Evolutionary conservation across 2,113 vertebrate genomes (phyloP).

Genomic region (Romanogobio albipinnatus): DNA sequence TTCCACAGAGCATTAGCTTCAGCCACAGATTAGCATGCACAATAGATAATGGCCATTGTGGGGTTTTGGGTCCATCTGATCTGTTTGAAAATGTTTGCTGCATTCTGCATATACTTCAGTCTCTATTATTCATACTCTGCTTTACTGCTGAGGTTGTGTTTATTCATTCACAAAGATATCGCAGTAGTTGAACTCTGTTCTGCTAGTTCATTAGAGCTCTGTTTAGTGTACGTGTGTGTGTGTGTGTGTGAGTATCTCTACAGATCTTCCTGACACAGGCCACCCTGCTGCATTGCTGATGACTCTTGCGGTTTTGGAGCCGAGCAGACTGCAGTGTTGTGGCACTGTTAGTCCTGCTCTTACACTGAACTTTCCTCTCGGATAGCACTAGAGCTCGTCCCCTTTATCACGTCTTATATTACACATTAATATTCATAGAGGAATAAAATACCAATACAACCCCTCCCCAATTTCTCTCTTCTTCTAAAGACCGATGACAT

Average conservation of each 20-base stretch:
- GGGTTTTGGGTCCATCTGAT: neutral
- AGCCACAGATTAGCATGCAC: neutral
- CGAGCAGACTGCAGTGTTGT: constrained; percentile 25
- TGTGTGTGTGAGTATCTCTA: constrained; percentile 27
- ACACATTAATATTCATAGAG: constrained; percentile 50
- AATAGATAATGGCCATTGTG: neutral
- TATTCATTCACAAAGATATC: neutral
- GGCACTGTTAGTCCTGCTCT: constrained; percentile 26
- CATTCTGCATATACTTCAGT: neutral
- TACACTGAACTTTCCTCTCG: constrained; percentile 6
- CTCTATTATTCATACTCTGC: neutral
- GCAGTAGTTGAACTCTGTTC: neutral
- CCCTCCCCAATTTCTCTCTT: constrained; percentile 18
- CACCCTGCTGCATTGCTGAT: constrained; percentile 42
- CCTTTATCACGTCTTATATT: constrained; percentile 36
- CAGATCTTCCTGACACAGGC: constrained; percentile 39
- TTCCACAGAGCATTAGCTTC: neutral
- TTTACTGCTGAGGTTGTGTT: neutral
- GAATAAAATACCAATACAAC: constrained; percentile 27
- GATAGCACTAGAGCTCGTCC: constrained; percentile 13
- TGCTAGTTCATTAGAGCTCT: constrained; percentile 36
- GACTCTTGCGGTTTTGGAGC: constrained; percentile 12
- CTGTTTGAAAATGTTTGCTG: constrained; percentile 4
- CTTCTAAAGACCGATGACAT: constrained; percentile 8
- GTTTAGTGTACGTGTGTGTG: constrained; percentile 12